Evolutionary conservation across 2,888 invertebrate species (phyloP), one percentile per base, ranked within the genome.

Genomic region (Dysmachus trigonus): DNA sequence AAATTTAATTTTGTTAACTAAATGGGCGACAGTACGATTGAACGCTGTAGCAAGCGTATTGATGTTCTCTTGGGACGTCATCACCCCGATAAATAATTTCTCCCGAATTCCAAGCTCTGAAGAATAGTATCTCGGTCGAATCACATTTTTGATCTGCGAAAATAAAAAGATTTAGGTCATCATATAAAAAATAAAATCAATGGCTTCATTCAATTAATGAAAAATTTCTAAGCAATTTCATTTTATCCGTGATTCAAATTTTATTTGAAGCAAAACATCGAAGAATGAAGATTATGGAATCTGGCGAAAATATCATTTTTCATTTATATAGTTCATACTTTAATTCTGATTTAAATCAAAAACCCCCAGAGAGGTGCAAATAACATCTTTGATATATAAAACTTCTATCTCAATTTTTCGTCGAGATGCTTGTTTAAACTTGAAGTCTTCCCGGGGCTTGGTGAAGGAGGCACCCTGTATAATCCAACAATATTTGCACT

Each of bases 41-140:
- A 98, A 93, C 15, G 98, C 97, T 47, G 95, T 93, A 0, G 96
- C 96, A 88, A 96, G 94, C 51, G 94, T 94, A 87, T 95, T 94
- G 27, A 95, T 94, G 90, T 94, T 96, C 81, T 95, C 95, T 89
- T 95, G 95, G 1, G 95, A 95, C 22, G 96, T 97, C 90, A 98
- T 93, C 51, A 98, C 95, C 22, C 96, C 98, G 41, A 98, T 95
- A 90, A 98, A 96, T 15, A 98, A 91, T 90, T 97, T 97, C 88
- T 97, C 97, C 87, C 96, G 94, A 89, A 99, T 98, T 22, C 98
- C 98, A 85, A 99, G 94, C 91, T 99, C 99, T 0, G 98, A 98
- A 77, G 97, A 97, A 90, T 98, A 98, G 93, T 98, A 99, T 30
- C 98, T 94, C 0, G 98, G 98, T 1, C 99, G 94, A 85, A 96